Evolutionary conservation across 2,113 vertebrate genomes (phyloP), one percentile per base, ranked within the genome.

Genomic region (Peromyscus leucopus): DNA sequence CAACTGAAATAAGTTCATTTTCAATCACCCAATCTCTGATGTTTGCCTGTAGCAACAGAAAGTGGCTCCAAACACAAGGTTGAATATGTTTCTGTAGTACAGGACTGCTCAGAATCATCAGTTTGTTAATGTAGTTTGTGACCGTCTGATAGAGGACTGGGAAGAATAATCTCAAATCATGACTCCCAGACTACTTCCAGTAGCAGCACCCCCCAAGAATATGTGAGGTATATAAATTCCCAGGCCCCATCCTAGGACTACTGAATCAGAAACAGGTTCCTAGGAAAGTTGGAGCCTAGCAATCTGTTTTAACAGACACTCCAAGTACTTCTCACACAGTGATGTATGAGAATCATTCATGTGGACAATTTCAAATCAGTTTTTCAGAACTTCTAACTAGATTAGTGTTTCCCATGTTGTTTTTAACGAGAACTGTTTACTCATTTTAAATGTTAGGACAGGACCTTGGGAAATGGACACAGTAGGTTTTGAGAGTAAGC

Each of bases 341-440:
- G 61, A 31, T 46, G 63, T 19, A 33, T 94, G 69, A 82, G 48
- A 94, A 90, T 10, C 78, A 71, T 57, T 69, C 1, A 4, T 89
- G n/a, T 93, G 72, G 51, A 69, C 10, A 31, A 95, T 94, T 88
- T 55, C 28, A 80, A 69, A 89, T 84, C 55, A 4, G 85, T 90
- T 97, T 88, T 85, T 88, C 61, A 88, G 12, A 69, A 46, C 11
- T n/a, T 92, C 83, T 96, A 63, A 80, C 78, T 48, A 93, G 36
- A 61, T 48, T 78, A 91, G 22, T 84, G 19, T 91, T 96, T 87
- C 78, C 31, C 31, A 46, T 93, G 39, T n/a, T 94, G 7, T 69
- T 96, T 94, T 94, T 92, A 67, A 79, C 83, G 36, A 86, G 28
- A 82, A 72, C 24, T 39, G 21, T 71, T 39, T 94, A 90, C 59